Percentiles rank a stretch among this genome's conserved stretches.
phyloP scores from a whole-genome alignment of 2,113 vertebrate species.

The Labrus mixtus region DNA sequence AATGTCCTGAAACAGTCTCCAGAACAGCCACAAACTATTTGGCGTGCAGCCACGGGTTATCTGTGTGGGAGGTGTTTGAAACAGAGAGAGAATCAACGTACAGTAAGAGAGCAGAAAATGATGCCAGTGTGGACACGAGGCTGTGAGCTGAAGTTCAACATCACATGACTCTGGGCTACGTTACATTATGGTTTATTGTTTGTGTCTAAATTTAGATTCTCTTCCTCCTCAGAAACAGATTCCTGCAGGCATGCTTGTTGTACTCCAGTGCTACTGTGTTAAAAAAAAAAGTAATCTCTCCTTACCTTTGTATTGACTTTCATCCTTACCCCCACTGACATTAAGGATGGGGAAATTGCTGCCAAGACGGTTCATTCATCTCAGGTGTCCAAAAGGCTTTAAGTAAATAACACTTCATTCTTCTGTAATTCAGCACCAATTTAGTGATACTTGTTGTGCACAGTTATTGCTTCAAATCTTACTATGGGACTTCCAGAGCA shows the following conservation, averaged over 20 bases:
- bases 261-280: neutral
- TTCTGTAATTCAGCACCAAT: too few species aligned
- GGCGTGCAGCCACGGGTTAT: constrained; percentile 47
- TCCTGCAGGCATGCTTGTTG: neutral
- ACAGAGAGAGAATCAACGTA: constrained; percentile 23
- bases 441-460: too few species aligned
- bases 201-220: neutral
- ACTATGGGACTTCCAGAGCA: too few species aligned
- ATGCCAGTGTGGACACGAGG: neutral
- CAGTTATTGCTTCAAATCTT: too few species aligned
- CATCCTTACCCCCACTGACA: too few species aligned
- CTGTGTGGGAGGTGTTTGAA: constrained; percentile 40
- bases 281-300: neutral
- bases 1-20: constrained; percentile 21
- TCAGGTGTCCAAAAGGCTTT: too few species aligned
- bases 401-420: too few species aligned
- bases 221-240: neutral
- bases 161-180: neutral
- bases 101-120: constrained; percentile 5
- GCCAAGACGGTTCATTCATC: too few species aligned
- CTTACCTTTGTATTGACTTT: too few species aligned
- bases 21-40: constrained; percentile 17
- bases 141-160: constrained; percentile 22
- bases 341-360: too few species aligned
- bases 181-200: constrained; percentile 8